Base-by-base conservation (phyloP, 1,140 invertebrate genomes). In the Drosophila mojavensis region DNA sequence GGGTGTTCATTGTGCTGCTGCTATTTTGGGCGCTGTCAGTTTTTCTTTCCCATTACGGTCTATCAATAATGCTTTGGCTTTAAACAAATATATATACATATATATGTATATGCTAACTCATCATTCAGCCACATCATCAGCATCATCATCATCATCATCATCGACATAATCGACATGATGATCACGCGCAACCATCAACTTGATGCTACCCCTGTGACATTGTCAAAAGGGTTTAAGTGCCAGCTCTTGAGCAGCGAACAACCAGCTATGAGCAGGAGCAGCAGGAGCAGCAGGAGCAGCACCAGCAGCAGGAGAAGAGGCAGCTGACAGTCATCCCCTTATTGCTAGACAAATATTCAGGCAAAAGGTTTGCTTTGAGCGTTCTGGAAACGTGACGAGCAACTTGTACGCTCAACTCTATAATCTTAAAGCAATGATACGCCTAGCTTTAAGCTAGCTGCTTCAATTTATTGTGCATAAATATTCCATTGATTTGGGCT, bases 211-310 rank as follows among this genome's bases (percentile, higher is more conserved):
- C 62, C 68, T 51, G 62, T 89, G 84, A 89, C 83, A 88, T 89
- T 88, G 83, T 88, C 84, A 80, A 89, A 86, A 89, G 83, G 83
- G 83, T 88, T 88, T 88, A 88, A 88, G 83, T 88, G 83, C 73
- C 83, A 71, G 75, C 70, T 89, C 80, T 89, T 89, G 69, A 88
- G 79, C 71, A 39, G 11, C 36, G 36, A 39, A 39, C 36, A 39
- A 13, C 36, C 36, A 39, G 33, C 33, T 33, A 33, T 0, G 6
- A 33, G 33, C 69, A 81, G 54, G 24, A 79, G 59, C 63, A 81
- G 72, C 66, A 74, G 63, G 13, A 68, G 53, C 64, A 33, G 56
- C 58, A 11, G 36, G 1, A 39, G 36, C 64, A 83, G 36, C 9
- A 39, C 10, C 67, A 10, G 56, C 61, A 39, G 36, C 36, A 39